Evolutionary conservation across 2,888 invertebrate species (phyloP).

Genomic region (Acleris holmiana): DNA sequence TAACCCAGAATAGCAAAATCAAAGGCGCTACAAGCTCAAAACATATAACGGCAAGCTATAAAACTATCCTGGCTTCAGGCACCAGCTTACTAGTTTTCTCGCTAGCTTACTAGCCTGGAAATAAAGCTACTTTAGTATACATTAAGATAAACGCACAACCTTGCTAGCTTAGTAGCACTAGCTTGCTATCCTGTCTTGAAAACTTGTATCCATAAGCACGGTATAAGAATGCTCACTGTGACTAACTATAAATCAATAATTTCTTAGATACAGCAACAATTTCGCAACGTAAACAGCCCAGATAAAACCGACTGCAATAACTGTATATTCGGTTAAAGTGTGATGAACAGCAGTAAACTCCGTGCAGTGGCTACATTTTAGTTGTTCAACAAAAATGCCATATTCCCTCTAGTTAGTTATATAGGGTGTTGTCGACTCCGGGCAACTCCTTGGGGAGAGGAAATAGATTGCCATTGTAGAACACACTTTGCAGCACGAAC

Average conservation of each 20-base stretch:
- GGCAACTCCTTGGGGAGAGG: conserved; percentile 59
- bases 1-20: too few species aligned
- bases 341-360: conserved; percentile 47
- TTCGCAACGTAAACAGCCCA: conserved; percentile 37
- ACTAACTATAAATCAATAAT: background rate
- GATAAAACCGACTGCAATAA: conserved; percentile 46
- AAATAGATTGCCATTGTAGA: conserved; percentile 65
- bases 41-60: too few species aligned
- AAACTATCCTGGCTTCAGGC: too few species aligned
- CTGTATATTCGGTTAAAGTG: conserved; percentile 44
- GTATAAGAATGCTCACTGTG: background rate
- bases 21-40: too few species aligned
- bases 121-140: too few species aligned
- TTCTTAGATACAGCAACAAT: conserved; percentile 3
- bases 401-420: conserved; percentile 54
- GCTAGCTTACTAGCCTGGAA: too few species aligned
- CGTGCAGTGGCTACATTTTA: conserved; percentile 44
- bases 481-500: conserved; percentile 53
- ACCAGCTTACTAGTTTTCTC: too few species aligned
- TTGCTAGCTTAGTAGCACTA: too few species aligned
- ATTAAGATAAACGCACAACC: too few species aligned
- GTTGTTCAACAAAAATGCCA: conserved; percentile 51
- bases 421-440: conserved; percentile 48
- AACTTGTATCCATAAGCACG: too few species aligned
- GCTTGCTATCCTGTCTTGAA: too few species aligned